These are phyloP conservation scores for Melieria omissa DNA, from an alignment of 2,888 invertebrate genomes.

Conservation along the genomic window DNA sequence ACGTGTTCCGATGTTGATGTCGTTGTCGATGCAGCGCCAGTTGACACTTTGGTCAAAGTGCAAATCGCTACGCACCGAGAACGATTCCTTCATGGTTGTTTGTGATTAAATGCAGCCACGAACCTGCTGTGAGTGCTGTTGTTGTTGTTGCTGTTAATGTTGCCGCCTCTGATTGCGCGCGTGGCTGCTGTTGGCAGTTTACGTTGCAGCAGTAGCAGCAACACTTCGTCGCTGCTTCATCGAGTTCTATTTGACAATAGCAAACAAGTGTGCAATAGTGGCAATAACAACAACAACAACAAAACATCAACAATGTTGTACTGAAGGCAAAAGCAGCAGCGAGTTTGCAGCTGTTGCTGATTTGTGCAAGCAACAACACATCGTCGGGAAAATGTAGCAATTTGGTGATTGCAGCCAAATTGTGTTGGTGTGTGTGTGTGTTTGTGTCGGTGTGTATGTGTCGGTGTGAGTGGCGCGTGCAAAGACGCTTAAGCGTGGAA, in stretches of 20 bases:
- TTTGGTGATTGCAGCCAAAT: constrained; percentile 17
- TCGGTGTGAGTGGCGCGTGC: too few species aligned
- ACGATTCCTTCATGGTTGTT: neutral
- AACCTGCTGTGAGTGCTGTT: neutral
- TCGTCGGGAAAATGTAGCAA: constrained; percentile 20
- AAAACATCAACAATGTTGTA: constrained; percentile 8
- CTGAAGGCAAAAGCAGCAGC: neutral
- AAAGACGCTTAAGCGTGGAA: too few species aligned
- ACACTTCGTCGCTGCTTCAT: constrained; percentile 14
- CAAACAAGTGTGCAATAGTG: constrained; percentile 17
- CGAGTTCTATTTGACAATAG: constrained; percentile 26
- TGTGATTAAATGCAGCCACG: neutral
- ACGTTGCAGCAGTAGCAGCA: neutral
- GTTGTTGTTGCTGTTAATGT: neutral
- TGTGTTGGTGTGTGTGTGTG: too few species aligned
- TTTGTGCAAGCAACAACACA: constrained; percentile 8
- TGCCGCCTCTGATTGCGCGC: neutral
- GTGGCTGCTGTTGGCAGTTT: neutral
- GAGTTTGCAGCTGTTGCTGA: neutral
- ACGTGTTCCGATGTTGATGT: too few species aligned
- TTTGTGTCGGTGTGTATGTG: too few species aligned
- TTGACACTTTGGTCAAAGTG: too few species aligned
- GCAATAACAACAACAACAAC: neutral
- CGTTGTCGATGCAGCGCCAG: neutral
- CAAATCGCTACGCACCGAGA: too few species aligned